Base-by-base conservation (phyloP, 2,888 invertebrate genomes). In the Limnephilus marmoratus region DNA sequence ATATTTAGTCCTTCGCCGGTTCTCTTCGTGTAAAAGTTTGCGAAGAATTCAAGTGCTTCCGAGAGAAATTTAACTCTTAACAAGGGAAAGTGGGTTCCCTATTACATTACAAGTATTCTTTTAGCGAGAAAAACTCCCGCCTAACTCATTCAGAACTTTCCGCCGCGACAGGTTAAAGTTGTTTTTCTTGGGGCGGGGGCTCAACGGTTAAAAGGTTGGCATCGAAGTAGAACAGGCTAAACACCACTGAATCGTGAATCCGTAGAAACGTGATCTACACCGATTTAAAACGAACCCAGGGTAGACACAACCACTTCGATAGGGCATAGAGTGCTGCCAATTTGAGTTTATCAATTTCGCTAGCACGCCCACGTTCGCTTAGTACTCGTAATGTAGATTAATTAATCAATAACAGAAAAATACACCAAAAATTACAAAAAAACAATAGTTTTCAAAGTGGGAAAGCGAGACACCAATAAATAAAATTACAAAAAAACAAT, bases 91-190 rank as follows among this genome's bases (percentile, higher is more conserved):
- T 68, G 24, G 68, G 9, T n/a, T 68, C 68, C 68, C 68, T 68
- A 68, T 68, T 68, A 68, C 68, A 68, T 68, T 68, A 68, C 68
- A 68, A 68, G 68, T 68, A 68, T 68, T 68, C 68, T 68, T 68
- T 68, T 68, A 68, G 68, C 68, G n/a, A 68, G 68, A 68, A 68
- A n/a, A 68, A 68, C 68, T 68, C 9, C 24, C 18, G 68, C 68
- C 68, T 68, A 68, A 68, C 68, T 68, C 68, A 68, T 68, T 68
- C 68, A 68, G 24, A 68, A 68, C 68, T 68, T 68, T 68, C 24
- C 11, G 7, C 68, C 24, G 24, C 68, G 68, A 68, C 68, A 68
- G 53, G 53, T 68, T 68, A 68, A 68, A 68, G 68, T 68, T 68
- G 68, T 68, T 68, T 68, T 68, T 68, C 68, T 68, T n/a, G 68